Evolutionary conservation across 2,797 vertebrate species (phyloP).

Genomic region (Apodemus agrarius): DNA sequence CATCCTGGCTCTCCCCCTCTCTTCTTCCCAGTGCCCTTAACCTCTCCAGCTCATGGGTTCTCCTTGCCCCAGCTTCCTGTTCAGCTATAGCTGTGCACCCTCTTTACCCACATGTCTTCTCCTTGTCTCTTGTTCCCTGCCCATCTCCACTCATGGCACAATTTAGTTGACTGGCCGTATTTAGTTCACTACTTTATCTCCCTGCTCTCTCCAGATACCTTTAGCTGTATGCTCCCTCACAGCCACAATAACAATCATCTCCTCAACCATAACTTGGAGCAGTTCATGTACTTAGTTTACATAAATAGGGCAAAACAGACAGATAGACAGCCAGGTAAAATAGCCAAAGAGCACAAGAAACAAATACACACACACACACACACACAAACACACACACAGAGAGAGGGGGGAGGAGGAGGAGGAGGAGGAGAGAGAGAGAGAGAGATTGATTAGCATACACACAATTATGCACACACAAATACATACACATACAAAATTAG

Average conservation of each 20-base stretch:
- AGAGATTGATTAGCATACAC: too few species aligned
- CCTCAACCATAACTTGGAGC: neutral
- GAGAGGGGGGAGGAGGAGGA: too few species aligned
- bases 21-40: too few species aligned
- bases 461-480: neutral
- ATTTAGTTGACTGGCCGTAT: neutral
- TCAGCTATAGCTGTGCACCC: neutral
- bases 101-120: neutral
- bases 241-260: neutral
- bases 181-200: neutral
- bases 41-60: neutral
- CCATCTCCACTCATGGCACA: neutral
- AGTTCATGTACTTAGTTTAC: neutral
- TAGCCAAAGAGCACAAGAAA: neutral
- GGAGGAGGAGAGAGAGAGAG: too few species aligned
- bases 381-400: neutral
- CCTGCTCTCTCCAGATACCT: neutral
- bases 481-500: neutral
- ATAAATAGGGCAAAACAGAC: neutral
- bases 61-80: neutral
- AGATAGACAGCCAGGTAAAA: neutral
- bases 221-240: neutral
- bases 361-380: neutral
- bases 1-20: neutral
- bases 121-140: neutral